Evolutionary conservation across 2,797 vertebrate genomes (phyloP).

Genomic region (Diplodus sargus): DNA sequence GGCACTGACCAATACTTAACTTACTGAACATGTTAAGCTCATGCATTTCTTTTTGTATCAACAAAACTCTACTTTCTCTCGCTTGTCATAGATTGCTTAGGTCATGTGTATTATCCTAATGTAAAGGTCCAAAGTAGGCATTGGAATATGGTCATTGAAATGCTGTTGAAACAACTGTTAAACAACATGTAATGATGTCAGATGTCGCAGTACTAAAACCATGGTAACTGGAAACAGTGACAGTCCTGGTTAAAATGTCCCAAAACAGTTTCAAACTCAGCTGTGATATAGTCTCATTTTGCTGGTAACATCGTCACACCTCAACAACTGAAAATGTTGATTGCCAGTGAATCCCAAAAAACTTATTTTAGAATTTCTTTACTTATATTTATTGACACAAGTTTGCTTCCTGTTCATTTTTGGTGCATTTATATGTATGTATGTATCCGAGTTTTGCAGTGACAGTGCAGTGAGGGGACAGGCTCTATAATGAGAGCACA

Average conservation of each 20-base stretch:
- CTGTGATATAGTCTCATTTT: too few relatives aligned
- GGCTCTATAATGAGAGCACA: background rate
- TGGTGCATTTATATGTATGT: background rate
- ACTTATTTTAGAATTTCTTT: too few relatives aligned
- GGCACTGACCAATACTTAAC: background rate
- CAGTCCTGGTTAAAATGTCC: background rate
- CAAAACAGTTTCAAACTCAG: background rate
- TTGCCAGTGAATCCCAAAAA: too few relatives aligned
- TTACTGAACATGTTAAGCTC: background rate
- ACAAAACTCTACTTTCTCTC: background rate
- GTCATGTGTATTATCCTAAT: background rate
- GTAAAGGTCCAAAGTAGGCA: background rate
- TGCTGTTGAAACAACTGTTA: background rate
- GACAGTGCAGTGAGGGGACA: background rate
- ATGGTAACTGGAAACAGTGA: background rate
- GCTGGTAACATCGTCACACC: too few relatives aligned
- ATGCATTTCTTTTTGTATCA: background rate
- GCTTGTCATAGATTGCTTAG: too few relatives aligned
- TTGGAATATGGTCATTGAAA: background rate
- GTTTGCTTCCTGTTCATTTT: background rate
- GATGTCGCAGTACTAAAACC: background rate
- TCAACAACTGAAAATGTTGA: too few relatives aligned
- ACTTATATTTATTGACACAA: background rate
- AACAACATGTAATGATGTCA: background rate
- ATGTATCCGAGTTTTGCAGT: background rate